These are phyloP conservation scores for Dermatemys mawii DNA, from an alignment of 2,113 vertebrate genomes.

Conservation along the genomic window DNA sequence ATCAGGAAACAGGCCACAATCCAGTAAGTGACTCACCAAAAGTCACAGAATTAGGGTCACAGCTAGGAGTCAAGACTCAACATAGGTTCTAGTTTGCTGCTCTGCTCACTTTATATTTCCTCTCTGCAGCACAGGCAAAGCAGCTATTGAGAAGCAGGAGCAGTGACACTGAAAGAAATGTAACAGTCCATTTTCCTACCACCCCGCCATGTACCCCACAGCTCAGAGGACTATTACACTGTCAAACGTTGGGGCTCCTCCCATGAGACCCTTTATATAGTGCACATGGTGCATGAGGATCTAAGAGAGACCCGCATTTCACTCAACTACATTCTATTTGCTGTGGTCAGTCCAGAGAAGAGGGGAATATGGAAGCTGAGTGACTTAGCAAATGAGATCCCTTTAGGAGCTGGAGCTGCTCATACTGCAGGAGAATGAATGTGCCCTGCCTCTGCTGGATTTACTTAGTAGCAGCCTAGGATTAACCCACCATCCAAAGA, in stretches of 20 bases:
- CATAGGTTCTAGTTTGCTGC: too few species aligned
- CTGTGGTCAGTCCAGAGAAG: background rate
- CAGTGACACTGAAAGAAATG: background rate
- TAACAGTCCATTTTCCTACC: background rate
- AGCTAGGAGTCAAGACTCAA: background rate
- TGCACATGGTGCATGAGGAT: background rate
- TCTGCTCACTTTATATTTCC: background rate
- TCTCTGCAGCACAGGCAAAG: background rate
- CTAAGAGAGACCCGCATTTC: background rate
- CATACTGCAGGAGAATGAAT: background rate
- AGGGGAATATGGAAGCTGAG: too few species aligned
- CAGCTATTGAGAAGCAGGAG: too few species aligned
- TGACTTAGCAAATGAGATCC: too few species aligned
- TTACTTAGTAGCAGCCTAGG: background rate
- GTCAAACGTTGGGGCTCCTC: too few species aligned
- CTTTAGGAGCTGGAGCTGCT: too few species aligned
- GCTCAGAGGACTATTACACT: too few species aligned
- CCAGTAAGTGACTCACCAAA: background rate
- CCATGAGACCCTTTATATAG: background rate
- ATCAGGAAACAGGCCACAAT: background rate
- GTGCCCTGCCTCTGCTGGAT: background rate
- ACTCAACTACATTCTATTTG: background rate
- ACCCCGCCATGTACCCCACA: too few species aligned
- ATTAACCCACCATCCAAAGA: background rate
- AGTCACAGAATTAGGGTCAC: background rate